These are phyloP conservation scores for Ctenosaura bakeri DNA, from an alignment of 2,797 vertebrate genomes.

Conservation along the genomic window DNA sequence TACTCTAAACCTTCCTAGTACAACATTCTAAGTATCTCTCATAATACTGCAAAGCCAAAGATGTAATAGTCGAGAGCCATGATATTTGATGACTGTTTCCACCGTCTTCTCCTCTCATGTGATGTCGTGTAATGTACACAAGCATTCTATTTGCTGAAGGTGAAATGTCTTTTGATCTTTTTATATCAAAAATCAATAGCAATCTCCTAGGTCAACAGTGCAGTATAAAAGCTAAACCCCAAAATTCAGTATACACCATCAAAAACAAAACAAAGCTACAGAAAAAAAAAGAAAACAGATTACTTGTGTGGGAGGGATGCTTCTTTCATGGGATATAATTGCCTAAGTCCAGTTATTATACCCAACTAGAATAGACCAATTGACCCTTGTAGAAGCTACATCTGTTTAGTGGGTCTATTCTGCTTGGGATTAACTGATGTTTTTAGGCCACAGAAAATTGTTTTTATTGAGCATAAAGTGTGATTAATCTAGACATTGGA, in stretches of 20 bases:
- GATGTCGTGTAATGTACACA: background rate
- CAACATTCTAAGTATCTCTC: no score
- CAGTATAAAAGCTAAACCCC: background rate
- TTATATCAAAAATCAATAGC: background rate
- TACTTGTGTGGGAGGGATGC: background rate
- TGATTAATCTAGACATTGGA: no score
- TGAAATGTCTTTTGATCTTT: background rate
- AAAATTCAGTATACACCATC: background rate
- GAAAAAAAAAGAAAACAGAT: background rate
- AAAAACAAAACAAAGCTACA: background rate
- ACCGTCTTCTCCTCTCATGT: background rate
- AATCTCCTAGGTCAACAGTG: background rate
- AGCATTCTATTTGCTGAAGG: background rate
- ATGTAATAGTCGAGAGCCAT: no score
- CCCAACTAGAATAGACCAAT: no score
- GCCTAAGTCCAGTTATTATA: no score
- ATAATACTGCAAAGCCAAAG: no score
- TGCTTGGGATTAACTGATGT: no score
- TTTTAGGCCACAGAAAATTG: no score
- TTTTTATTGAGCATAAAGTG: no score
- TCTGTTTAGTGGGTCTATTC: no score
- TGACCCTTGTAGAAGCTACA: no score
- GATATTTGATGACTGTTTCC: background rate
- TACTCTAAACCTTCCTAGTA: background rate
- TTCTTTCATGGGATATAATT: background rate